A percentile compares a stretch with the other conserved stretches of the same genome.
Conservation (phyloP, 1,140 invertebrate genomes). For the Diorhabda carinulata region DNA sequence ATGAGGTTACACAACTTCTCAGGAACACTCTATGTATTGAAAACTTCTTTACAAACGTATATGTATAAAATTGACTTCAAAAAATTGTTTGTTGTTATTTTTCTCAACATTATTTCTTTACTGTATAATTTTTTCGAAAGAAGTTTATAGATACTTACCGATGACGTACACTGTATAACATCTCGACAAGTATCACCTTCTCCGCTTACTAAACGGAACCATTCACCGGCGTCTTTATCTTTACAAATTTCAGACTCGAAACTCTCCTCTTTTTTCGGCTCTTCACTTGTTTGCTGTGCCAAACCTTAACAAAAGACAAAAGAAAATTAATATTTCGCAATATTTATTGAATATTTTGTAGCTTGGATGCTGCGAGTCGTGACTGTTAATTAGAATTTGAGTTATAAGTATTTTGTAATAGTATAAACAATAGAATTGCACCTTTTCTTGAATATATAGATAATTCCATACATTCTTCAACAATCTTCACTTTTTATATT, state of each 20-base stretch:
- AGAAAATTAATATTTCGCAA: no score
- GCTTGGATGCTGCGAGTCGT: neutral
- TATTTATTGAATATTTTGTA: neutral
- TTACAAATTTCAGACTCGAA: constrained; percentile 87
- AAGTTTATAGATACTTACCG: constrained; percentile 55
- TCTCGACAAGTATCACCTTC: constrained; percentile 91
- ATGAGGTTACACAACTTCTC: no score
- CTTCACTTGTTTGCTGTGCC: constrained; percentile 43
- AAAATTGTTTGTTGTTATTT: no score
- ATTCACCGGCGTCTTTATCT: constrained; percentile 92
- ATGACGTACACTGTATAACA: constrained; percentile 92
- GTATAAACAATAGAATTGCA: neutral
- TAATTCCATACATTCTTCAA: no score
- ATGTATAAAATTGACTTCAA: no score
- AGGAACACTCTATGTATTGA: no score
- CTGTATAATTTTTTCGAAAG: neutral
- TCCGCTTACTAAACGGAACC: constrained; percentile 84
- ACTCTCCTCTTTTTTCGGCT: constrained; percentile 75
- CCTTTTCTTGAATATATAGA: neutral
- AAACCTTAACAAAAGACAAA: constrained; percentile 22
- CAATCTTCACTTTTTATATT: no score
- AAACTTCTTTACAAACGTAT: no score
- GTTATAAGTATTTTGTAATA: neutral
- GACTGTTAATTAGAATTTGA: neutral
- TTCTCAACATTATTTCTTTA: no score